These are phyloP conservation scores for Lasioglossum marginatum DNA, from an alignment of 2,888 invertebrate genomes.

Conservation along the genomic window DNA sequence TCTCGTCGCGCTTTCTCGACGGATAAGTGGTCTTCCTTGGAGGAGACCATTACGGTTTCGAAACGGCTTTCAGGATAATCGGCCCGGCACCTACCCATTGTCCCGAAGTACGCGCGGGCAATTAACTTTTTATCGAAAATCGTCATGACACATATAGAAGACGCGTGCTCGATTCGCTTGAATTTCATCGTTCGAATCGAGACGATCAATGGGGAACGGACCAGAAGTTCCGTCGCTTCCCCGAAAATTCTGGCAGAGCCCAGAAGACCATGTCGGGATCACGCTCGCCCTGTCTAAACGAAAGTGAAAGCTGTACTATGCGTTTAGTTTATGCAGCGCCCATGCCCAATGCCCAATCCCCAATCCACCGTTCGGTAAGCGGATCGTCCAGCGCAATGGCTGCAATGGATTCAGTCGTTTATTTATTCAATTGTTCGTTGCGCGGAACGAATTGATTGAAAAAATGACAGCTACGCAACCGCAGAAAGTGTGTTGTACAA, in stretches of 20 bases:
- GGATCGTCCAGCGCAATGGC: not conserved
- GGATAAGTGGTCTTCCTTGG: slow-evolving; percentile 8
- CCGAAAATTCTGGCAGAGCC: not conserved
- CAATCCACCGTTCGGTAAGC: not conserved
- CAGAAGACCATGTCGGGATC: slow-evolving; percentile 35
- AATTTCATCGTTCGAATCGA: too few relatives aligned
- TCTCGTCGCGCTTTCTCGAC: not conserved
- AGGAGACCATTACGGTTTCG: not conserved
- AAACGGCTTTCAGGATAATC: not conserved
- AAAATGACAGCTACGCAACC: too few relatives aligned
- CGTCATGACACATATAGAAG: not conserved
- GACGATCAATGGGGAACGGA: too few relatives aligned
- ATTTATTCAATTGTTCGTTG: not conserved
- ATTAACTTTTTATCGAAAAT: not conserved
- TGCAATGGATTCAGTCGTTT: not conserved
- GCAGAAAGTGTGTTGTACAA: too few relatives aligned
- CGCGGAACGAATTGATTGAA: not conserved
- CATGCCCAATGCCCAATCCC: not conserved
- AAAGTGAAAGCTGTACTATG: slow-evolving; percentile 63
- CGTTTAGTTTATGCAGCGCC: not conserved
- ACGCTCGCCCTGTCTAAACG: slow-evolving; percentile 51
- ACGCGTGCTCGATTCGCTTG: not conserved
- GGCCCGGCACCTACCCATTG: too few relatives aligned
- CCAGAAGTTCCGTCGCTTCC: too few relatives aligned
- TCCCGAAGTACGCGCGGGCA: too few relatives aligned